These are phyloP conservation scores for Sarcophilus harrisii DNA, from an alignment of 2,797 vertebrate species.

Conservation along the genomic window DNA sequence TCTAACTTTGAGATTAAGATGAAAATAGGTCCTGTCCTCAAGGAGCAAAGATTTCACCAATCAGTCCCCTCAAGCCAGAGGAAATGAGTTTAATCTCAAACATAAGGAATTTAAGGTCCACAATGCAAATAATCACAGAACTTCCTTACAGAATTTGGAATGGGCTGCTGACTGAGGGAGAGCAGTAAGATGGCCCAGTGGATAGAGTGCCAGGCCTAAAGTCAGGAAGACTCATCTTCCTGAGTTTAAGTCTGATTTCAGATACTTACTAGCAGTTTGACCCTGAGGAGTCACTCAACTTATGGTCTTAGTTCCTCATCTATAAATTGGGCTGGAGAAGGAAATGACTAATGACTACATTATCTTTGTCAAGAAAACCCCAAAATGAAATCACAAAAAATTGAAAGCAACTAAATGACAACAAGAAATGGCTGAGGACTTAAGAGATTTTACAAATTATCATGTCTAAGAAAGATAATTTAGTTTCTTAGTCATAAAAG, in stretches of 20 bases:
- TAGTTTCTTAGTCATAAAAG: background rate
- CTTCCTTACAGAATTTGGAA: slow-evolving; percentile 14
- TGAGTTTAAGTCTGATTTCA: background rate
- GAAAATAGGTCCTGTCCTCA: background rate
- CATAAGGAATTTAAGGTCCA: slow-evolving; percentile 20
- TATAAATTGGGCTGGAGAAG: background rate
- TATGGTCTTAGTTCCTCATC: background rate
- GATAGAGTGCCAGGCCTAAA: background rate
- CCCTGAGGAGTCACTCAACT: background rate
- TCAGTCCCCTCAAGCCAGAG: background rate
- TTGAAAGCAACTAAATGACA: background rate
- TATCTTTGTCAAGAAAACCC: background rate
- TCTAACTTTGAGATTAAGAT: background rate
- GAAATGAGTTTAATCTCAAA: background rate
- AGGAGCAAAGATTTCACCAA: background rate
- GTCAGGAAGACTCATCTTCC: background rate
- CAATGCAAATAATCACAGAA: background rate
- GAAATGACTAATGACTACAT: background rate
- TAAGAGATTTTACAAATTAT: background rate
- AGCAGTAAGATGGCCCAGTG: too few relatives aligned
- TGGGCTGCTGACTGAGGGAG: background rate
- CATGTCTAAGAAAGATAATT: background rate
- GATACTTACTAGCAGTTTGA: background rate
- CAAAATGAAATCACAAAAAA: background rate
- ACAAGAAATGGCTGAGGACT: background rate